Evolutionary conservation across 1,140 invertebrate genomes (phyloP), one percentile per base, ranked within the genome.

Genomic region (Leptinotarsa defecta): DNA sequence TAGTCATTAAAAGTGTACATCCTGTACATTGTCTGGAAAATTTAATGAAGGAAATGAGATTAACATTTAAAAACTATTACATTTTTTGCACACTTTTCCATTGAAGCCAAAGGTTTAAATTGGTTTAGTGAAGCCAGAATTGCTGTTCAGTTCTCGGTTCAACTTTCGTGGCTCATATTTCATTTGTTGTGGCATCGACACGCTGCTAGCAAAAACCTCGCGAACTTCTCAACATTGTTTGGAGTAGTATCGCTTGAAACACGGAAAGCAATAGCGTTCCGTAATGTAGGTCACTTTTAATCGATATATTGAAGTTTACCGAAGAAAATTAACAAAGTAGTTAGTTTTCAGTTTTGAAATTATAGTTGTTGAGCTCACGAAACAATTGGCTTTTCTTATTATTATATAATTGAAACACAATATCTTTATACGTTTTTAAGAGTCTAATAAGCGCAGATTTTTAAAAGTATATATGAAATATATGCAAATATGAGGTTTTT

Each of bases 191-290:
- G 8, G 34, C 34, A 43, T 43, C 34, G 34, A 43, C 34, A 43
- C 34, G 34, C 34, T 11, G 34, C 52, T n/a, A 19, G 52, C 52
- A 57, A 57, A 43, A 57, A 57, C 52, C 52, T 57, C 15, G 52
- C 52, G n/a, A 57, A 57, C 52, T 57, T 57, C 52, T 57, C 5
- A 19, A 57, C n/a, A 57, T 57, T 57, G 52, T 57, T 57, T 57
- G 52, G 52, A 57, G n/a, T 57, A 57, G 52, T 57, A 57, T 57
- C n/a, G 52, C n/a, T 57, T 19, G 52, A 57, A 57, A 57, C 52
- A 57, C 52, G 52, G n/a, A 57, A 15, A 17, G 52, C n/a, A 57
- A 57, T 19, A 8, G 52, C 15, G 52, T 57, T 57, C 15, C n/a
- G 13, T 15, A 57, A 57, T 57, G n/a, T 57, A 57, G 52, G 52